Evolutionary conservation across 2,113 vertebrate genomes (phyloP), one percentile per base, ranked within the genome.

Genomic region (Neopipo cinnamomea): DNA sequence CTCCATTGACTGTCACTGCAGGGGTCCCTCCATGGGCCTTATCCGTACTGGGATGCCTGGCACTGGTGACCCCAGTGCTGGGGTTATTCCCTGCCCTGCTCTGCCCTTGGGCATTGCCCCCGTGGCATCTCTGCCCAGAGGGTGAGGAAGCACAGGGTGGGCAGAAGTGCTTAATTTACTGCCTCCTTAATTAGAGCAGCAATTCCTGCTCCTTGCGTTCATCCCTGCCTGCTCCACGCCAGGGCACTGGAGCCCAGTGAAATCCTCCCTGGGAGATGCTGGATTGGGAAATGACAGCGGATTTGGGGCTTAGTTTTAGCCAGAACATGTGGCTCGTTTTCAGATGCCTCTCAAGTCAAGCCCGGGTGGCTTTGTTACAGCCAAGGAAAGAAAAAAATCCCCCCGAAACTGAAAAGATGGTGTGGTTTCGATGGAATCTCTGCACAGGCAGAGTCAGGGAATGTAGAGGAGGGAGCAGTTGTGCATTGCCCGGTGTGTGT

Each of bases 241-340:
- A 33, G 6, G 42, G 12, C 13, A 17, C 28, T 72, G 86, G 66
- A 73, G 53, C 2, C 0, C 28, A 17, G 27, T 0, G 0, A 65
- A 70, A 68, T 87, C 90, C 50, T 37, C 88, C 3, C 0, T 0
- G 7, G 49, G 77, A 89, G 85, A 81, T 61, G 53, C 76, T 37
- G 44, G 44, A 6, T 15, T 88, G 0, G 25, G 82, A 76, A 73
- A 21, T 37, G 74, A 71, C 75, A 23, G 55, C 33, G 59, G 81
- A 85, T 92, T 94, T 73, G 85, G 84, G 68, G 47, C 14, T 95
- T 91, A 35, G 63, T 91, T 95, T 91, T 85, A 93, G 68, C 52
- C 85, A 67, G 71, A 56, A 35, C 41, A 14, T 2, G 23, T 19
- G 61, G 68, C 63, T 87, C 0, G 0, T 56, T 92, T 89, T 84